Conservation (phyloP, 1,140 invertebrate species). For the Zaprionus nigranus region DNA sequence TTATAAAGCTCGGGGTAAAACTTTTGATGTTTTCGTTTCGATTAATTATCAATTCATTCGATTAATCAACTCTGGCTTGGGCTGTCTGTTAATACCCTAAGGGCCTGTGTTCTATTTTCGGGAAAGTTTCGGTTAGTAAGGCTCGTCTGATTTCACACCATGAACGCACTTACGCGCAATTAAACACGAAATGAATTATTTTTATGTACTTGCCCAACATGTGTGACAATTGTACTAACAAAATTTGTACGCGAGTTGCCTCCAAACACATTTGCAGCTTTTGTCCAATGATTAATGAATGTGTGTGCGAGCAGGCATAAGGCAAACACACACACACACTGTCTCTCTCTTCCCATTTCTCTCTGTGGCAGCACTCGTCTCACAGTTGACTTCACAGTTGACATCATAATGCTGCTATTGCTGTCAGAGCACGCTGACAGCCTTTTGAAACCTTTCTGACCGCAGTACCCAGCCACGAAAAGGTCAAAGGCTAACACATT, state of each 20-base stretch:
- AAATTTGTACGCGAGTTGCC: conserved; percentile 55
- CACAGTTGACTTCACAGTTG: conserved; percentile 69
- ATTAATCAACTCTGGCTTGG: neutral
- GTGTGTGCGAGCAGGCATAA: neutral
- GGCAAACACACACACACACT: neutral
- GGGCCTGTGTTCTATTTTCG: neutral
- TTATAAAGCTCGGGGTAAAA: neutral
- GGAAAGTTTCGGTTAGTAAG: neutral
- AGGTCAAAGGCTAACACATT: conserved; percentile 42
- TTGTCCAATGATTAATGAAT: conserved; percentile 75
- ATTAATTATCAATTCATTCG: neutral
- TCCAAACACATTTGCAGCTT: conserved; percentile 47
- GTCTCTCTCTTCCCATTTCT: neutral
- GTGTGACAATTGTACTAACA: conserved; percentile 69
- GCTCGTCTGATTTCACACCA: conserved; percentile 27
- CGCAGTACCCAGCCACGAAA: neutral
- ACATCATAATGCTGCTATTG: conserved; percentile 75
- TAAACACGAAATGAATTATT: conserved; percentile 71
- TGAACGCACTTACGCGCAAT: conserved; percentile 69
- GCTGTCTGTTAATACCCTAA: neutral
- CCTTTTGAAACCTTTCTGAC: conserved; percentile 27
- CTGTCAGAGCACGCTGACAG: conserved; percentile 65
- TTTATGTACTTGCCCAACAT: conserved; percentile 37
- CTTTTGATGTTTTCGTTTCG: conserved; percentile 4
- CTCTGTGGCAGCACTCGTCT: neutral